Evolutionary conservation across 2,797 vertebrate genomes (phyloP).

Genomic region (Mus minutoides): DNA sequence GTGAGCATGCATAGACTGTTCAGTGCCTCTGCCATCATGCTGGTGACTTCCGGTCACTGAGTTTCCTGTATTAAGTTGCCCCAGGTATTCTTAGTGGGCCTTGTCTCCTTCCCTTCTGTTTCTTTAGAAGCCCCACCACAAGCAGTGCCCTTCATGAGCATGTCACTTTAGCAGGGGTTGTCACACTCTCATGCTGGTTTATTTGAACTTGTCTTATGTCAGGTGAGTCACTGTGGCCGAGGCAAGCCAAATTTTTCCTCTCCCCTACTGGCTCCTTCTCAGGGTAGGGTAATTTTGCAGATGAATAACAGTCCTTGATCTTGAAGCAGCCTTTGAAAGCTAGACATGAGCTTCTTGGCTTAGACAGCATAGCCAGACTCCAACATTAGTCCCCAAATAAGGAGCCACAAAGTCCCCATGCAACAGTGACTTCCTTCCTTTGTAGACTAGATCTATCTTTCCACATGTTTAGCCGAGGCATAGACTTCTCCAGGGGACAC

Average conservation of each 20-base stretch:
- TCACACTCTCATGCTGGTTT: neutral
- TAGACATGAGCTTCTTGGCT: neutral
- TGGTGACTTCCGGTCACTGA: neutral
- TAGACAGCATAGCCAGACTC: neutral
- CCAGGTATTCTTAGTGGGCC: neutral
- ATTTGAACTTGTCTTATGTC: slow-evolving; percentile 34
- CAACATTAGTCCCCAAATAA: neutral
- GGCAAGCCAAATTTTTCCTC: neutral
- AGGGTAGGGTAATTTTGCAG: neutral
- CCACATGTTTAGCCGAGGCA: neutral
- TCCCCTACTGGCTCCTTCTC: neutral
- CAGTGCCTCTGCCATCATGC: neutral
- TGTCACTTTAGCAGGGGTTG: slow-evolving; percentile 2
- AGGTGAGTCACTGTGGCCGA: neutral
- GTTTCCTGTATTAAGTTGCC: neutral
- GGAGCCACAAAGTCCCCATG: neutral
- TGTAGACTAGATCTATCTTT: neutral
- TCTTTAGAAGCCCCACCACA: slow-evolving; percentile 19
- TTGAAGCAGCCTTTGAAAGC: neutral
- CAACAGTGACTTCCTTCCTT: neutral
- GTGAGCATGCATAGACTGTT: neutral
- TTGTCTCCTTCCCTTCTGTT: neutral
- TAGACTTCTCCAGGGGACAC: neutral
- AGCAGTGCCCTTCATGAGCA: neutral
- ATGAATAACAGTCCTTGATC: neutral